Base-by-base conservation (phyloP, 2,113 vertebrate genomes). In the Tychaedon coryphoeus region DNA sequence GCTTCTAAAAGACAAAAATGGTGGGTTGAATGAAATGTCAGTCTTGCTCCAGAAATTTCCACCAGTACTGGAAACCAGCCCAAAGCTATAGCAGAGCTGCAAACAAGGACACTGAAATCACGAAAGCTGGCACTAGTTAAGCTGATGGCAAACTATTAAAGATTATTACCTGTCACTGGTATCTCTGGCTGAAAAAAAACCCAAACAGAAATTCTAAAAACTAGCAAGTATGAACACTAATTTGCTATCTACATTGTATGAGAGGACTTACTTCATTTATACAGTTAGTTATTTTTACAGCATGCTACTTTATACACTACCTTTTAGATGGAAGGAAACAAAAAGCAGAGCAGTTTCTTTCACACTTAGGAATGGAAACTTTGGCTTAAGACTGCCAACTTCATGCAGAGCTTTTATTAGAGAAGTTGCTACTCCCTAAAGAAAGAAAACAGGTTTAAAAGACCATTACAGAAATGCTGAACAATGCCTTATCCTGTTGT, bases 331-430 rank as follows among this genome's bases (percentile, higher is more conserved):
- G 92, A 98, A 98, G 22, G 98, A 98, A 50, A 99, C 83, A 73
- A 99, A 99, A 5, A 99, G 94, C 57, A 99, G 96, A 58, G 98
- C 98, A 75, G 99, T 99, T 95, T 93, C 98, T 96, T 97, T 98
- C 85, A 98, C 74, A 85, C 98, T 99, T 61, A 99, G 91, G 95
- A 98, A 99, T 43, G 99, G 99, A 95, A 98, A 98, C 96, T 99
- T 99, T 69, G 99, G 99, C 97, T 99, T 99, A 64, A 99, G 96
- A 94, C 98, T 98, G 38, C 99, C 99, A 5, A 98, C 98, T 83
- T 99, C 98, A 77, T 98, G 99, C 98, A 99, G 97, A 90, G 99
- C 99, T 97, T 99, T 99, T 95, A 99, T 99, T 54, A 99, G 95
- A 72, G 98, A 96, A 38, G 97, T 97, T 80, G 99, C 98, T 24